Percentiles rank a stretch among this genome's conserved stretches.
Evolutionary conservation across 1,140 invertebrate species (phyloP).

Genomic region (Papilio glaucus): DNA sequence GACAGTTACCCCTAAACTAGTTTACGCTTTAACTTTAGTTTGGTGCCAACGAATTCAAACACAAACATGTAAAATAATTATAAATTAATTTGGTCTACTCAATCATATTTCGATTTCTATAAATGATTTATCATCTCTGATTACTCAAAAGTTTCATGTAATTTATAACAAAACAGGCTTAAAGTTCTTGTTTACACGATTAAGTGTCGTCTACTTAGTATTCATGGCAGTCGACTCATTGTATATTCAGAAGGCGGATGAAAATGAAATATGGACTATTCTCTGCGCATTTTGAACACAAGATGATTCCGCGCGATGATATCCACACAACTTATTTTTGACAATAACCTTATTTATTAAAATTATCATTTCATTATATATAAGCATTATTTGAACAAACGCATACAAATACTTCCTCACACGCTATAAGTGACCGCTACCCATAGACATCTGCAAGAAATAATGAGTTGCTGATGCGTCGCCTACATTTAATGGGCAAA

Average conservation of each 20-base stretch:
- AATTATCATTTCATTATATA: background rate
- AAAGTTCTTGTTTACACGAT: slow-evolving; percentile 34
- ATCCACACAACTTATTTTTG: slow-evolving; percentile 31
- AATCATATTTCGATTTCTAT: too few species aligned
- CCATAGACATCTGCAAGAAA: too few species aligned
- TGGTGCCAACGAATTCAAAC: too few species aligned
- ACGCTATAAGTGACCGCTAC: too few species aligned
- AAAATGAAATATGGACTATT: slow-evolving; percentile 35
- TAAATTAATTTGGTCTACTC: too few species aligned
- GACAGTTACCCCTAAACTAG: too few species aligned
- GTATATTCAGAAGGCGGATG: slow-evolving; percentile 23
- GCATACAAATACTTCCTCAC: background rate
- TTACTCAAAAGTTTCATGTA: slow-evolving; percentile 13
- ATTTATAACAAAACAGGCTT: slow-evolving; percentile 29
- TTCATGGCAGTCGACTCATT: slow-evolving; percentile 36
- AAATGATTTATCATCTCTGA: slow-evolving; percentile 16
- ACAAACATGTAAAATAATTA: too few species aligned
- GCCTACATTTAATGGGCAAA: too few species aligned
- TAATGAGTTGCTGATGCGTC: too few species aligned
- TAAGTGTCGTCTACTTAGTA: slow-evolving; percentile 30
- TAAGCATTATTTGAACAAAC: background rate
- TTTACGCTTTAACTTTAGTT: too few species aligned
- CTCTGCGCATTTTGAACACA: slow-evolving; percentile 33
- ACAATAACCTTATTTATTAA: slow-evolving; percentile 6
- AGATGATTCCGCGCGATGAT: slow-evolving; percentile 28